Evolutionary conservation across 2,113 vertebrate species (phyloP).

Genomic region (Silurus glanis): DNA sequence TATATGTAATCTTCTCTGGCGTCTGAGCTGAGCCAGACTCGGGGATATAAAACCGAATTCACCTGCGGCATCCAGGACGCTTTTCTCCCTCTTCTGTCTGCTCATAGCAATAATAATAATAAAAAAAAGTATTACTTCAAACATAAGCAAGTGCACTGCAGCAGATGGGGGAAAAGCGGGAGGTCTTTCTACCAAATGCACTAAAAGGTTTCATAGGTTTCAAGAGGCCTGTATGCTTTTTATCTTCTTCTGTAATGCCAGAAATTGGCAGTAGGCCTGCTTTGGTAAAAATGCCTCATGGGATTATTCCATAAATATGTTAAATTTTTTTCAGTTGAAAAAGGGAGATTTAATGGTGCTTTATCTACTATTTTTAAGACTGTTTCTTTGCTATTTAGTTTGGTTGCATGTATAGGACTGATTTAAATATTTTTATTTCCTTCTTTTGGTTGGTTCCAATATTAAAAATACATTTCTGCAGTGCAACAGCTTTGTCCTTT

Average conservation of each 20-base stretch:
- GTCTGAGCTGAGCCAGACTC: constrained; percentile 18
- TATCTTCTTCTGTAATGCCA: background rate
- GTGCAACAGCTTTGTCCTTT: background rate
- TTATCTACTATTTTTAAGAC: background rate
- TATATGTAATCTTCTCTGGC: constrained; percentile 28
- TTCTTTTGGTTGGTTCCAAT: background rate
- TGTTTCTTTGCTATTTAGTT: background rate
- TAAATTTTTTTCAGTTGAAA: background rate
- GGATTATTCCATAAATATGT: background rate
- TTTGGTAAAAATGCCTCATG: background rate
- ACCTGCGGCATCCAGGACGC: constrained; percentile 55
- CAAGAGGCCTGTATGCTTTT: background rate
- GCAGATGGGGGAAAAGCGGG: constrained; percentile 57
- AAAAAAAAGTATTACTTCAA: constrained; percentile 18
- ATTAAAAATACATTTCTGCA: background rate
- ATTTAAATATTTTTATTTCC: background rate
- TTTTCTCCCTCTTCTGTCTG: constrained; percentile 49
- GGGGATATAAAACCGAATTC: constrained; percentile 18
- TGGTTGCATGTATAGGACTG: background rate
- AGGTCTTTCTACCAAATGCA: constrained; percentile 33
- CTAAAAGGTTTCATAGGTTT: constrained; percentile 6
- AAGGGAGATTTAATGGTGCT: background rate
- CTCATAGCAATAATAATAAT: constrained; percentile 16
- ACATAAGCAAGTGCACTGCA: constrained; percentile 53
- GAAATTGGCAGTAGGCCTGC: background rate